These are phyloP conservation scores for Zaprionus africanus DNA, from an alignment of 1,140 invertebrate species.

Conservation along the genomic window DNA sequence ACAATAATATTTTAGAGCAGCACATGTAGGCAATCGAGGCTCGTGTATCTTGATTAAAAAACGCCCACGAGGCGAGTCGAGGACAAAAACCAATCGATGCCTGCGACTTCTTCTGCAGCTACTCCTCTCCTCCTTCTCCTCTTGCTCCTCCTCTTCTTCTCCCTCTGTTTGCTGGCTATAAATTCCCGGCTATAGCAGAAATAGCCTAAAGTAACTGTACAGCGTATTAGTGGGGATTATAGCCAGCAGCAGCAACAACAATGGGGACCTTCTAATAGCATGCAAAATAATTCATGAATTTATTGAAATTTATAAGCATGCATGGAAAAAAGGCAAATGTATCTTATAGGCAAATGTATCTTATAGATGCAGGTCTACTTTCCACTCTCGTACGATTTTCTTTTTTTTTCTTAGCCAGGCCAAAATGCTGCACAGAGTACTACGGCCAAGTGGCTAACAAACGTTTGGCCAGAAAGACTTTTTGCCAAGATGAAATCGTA, in stretches of 20 bases:
- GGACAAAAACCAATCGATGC: constrained; percentile 45
- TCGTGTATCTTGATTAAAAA: constrained; percentile 71
- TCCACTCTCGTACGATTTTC: neutral
- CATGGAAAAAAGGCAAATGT: constrained; percentile 22
- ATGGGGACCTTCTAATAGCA: constrained; percentile 37
- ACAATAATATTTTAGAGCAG: constrained; percentile 51
- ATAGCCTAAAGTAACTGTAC: constrained; percentile 46
- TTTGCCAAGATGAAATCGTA: constrained; percentile 75
- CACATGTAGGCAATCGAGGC: constrained; percentile 30
- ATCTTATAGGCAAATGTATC: constrained; percentile 45
- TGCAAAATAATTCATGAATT: constrained; percentile 78
- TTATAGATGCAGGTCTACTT: constrained; percentile 35
- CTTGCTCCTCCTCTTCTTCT: neutral
- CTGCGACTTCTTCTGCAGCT: neutral
- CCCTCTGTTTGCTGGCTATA: constrained; percentile 33
- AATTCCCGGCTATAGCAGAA: constrained; percentile 44
- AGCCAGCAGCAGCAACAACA: constrained; percentile 10
- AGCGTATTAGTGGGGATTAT: constrained; percentile 63
- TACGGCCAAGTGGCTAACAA: constrained; percentile 52
- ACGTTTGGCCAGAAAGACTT: constrained; percentile 50
- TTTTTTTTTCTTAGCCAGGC: constrained; percentile 1
- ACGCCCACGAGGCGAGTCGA: constrained; percentile 43
- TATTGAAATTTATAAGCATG: constrained; percentile 75
- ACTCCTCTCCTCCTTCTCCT: neutral
- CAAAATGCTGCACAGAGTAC: constrained; percentile 40